phyloP scores from a whole-genome alignment of 1,140 invertebrate genomes.

The Pseudomyrmex gracilis region DNA sequence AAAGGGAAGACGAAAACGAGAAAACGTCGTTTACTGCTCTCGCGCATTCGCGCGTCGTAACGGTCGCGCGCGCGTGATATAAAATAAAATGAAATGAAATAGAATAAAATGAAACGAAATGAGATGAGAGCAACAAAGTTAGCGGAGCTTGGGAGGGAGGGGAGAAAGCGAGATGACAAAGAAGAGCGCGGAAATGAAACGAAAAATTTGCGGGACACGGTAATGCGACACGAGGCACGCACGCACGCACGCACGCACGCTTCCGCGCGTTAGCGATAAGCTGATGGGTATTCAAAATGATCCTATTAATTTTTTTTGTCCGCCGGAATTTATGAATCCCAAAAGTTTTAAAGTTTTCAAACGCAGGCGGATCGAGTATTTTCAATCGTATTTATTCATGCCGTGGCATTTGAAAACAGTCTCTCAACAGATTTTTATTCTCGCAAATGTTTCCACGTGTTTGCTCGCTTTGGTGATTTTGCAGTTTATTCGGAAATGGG shows the following conservation, averaged over 20 bases:
- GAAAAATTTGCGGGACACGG: constrained; percentile 13
- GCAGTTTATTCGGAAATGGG: no score
- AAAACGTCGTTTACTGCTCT: constrained; percentile 42
- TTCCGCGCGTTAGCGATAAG: neutral
- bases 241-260: neutral
- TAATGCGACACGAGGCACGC: constrained; percentile 26
- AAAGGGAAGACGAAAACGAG: constrained; percentile 35
- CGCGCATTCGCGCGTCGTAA: constrained; percentile 55
- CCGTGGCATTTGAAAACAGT: no score
- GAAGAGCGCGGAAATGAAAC: constrained; percentile 29
- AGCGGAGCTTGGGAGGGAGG: neutral
- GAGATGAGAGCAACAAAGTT: constrained; percentile 8
- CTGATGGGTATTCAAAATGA: neutral
- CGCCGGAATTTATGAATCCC: constrained; percentile 1
- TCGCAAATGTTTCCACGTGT: no score
- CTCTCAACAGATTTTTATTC: no score
- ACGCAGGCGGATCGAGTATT: no score
- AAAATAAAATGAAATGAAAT: constrained; percentile 33
- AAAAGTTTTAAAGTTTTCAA: no score
- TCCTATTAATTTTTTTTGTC: constrained; percentile 11
- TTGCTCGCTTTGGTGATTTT: neutral
- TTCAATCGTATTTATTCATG: no score
- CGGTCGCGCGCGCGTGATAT: constrained; percentile 13
- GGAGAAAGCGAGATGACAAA: neutral
- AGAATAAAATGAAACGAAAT: constrained; percentile 38